A percentile compares a stretch with the other conserved stretches of the same genome.
Conservation (phyloP, 2,113 vertebrate genomes). For the Ardeotis arabs region DNA sequence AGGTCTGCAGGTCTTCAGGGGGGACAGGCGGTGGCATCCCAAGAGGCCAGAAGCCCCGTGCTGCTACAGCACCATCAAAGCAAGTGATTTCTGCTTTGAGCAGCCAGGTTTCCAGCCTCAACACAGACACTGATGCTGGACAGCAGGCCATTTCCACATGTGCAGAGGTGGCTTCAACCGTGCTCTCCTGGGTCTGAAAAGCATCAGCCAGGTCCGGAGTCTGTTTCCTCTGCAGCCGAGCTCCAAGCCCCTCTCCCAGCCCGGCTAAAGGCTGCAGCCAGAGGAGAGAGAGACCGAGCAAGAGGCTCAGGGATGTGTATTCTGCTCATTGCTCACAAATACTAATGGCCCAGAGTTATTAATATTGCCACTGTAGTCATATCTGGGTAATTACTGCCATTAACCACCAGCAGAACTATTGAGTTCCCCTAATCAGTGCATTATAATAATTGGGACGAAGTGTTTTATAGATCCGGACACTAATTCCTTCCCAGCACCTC, state of each 20-base stretch:
- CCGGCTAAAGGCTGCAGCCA: neutral
- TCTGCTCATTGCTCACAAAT: conserved; percentile 68
- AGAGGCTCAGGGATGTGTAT: neutral
- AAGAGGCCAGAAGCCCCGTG: neutral
- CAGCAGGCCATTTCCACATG: neutral
- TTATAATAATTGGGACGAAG: conserved; percentile 72
- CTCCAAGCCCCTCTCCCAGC: neutral
- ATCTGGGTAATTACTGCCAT: conserved; percentile 68
- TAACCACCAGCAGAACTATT: conserved; percentile 70
- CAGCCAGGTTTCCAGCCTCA: neutral
- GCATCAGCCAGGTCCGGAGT: neutral
- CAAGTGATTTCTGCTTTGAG: neutral
- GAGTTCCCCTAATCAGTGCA: conserved; percentile 70
- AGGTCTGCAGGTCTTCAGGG: neutral
- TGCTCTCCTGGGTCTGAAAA: neutral
- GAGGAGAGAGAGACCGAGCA: neutral
- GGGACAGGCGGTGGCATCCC: neutral
- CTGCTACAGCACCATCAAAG: neutral
- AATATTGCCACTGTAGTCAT: conserved; percentile 68
- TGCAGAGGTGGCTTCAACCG: neutral
- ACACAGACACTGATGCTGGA: neutral
- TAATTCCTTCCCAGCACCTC: conserved; percentile 61
- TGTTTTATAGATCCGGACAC: conserved; percentile 64
- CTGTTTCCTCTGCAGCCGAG: neutral
- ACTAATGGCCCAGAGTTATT: conserved; percentile 71